Percentiles rank a stretch among this genome's conserved stretches.
Evolutionary conservation across 1,140 invertebrate species (phyloP).

Genomic region (Drosophila simulans): DNA sequence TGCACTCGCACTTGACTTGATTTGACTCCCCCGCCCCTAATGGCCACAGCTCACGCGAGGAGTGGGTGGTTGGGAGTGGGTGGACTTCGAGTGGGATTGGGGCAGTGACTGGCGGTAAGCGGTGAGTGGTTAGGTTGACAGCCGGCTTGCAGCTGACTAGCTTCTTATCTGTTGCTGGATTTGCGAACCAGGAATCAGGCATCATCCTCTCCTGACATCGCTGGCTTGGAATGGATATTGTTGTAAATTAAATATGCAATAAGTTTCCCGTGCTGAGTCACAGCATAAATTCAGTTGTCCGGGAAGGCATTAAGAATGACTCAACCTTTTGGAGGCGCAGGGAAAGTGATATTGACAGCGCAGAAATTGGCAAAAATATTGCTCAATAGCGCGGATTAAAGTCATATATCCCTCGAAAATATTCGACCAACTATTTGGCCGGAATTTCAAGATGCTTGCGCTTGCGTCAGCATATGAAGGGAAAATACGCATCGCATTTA

Average conservation of each 20-base stretch:
- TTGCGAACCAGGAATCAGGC: conserved; percentile 19
- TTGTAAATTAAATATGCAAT: conserved; percentile 43
- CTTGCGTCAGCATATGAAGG: conserved; percentile 7
- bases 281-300: conserved; percentile 7
- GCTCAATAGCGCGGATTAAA: conserved; percentile 20
- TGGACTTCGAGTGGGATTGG: not conserved
- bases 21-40: conserved; percentile 25
- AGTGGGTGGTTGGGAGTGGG: not conserved
- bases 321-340: conserved; percentile 1
- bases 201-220: not conserved
- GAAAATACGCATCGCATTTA: conserved; percentile 16
- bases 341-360: conserved; percentile 24
- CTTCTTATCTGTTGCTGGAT: conserved; percentile 36
- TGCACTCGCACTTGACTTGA: conserved; percentile 48
- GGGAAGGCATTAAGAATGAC: conserved; percentile 25
- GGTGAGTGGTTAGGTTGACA: conserved; percentile 12
- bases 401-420: not conserved
- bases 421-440: conserved; percentile 14
- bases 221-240: conserved; percentile 20
- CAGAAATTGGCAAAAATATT: conserved; percentile 22
- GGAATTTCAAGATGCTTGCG: conserved; percentile 15
- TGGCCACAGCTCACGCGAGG: conserved; percentile 23
- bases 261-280: conserved; percentile 30
- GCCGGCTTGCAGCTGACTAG: conserved; percentile 34
- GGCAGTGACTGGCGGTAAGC: not conserved